Evolutionary conservation across 2,113 vertebrate genomes (phyloP).

Genomic region (Chloebia gouldiae): DNA sequence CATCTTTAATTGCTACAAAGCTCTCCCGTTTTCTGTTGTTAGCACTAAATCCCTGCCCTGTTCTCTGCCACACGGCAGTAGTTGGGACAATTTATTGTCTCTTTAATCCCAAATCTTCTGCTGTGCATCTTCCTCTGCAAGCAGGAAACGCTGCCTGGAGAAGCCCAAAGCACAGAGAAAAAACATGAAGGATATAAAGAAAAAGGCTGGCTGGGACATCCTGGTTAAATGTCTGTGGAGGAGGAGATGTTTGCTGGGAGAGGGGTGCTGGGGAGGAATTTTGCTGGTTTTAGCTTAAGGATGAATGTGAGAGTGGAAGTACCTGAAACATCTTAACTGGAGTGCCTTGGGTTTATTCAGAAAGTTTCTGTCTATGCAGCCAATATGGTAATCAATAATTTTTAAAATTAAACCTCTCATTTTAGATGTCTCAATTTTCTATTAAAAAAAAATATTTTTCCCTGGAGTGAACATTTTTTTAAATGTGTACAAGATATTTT

Average conservation of each 20-base stretch:
- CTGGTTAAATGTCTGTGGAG: neutral
- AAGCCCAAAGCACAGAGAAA: neutral
- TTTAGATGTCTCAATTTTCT: neutral
- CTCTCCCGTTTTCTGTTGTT: neutral
- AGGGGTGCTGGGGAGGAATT: neutral
- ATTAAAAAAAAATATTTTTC: neutral
- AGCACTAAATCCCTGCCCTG: neutral
- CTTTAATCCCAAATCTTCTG: neutral
- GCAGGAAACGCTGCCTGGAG: neutral
- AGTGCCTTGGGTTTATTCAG: neutral
- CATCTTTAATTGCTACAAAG: constrained; percentile 1
- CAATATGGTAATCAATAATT: neutral
- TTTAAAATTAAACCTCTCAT: neutral
- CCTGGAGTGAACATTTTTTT: neutral
- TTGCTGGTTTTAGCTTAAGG: neutral
- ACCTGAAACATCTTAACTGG: neutral
- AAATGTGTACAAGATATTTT: neutral
- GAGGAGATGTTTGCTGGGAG: neutral
- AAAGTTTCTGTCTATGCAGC: neutral
- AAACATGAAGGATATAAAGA: neutral
- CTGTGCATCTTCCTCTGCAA: neutral
- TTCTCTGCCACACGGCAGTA: fast-evolving
- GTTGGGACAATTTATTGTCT: neutral
- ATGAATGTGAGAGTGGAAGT: neutral
- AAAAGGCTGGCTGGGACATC: neutral